Percentiles rank a stretch among this genome's conserved stretches.
Conservation (phyloP, 2,797 vertebrate genomes). For the Sylvilagus floridanus region DNA sequence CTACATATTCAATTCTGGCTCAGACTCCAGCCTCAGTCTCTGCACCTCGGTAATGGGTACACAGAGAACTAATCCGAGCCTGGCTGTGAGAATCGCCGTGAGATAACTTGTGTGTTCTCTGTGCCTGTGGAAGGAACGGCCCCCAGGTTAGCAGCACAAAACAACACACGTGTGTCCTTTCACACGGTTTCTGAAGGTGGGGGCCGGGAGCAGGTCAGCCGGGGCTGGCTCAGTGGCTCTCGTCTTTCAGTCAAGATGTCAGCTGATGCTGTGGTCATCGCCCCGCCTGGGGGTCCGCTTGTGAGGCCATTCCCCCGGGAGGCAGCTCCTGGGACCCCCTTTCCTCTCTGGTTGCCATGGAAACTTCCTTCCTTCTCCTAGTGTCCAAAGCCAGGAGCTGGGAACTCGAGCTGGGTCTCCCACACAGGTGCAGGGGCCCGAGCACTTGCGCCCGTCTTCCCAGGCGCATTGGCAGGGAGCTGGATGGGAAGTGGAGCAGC, state of each 20-base stretch:
- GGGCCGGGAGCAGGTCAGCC: not conserved
- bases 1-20: not conserved
- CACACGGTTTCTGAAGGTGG: not conserved
- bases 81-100: rapidly evolving
- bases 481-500: no score
- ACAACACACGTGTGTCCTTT: not conserved
- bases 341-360: not conserved
- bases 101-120: not conserved
- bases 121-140: not conserved
- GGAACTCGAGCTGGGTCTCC: no score
- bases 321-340: not conserved
- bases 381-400: rapidly evolving
- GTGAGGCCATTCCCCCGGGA: rapidly evolving
- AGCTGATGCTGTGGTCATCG: no score
- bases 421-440: no score
- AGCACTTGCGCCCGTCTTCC: no score
- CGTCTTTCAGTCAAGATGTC: not conserved
- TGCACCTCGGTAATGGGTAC: not conserved
- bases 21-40: not conserved
- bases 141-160: not conserved
- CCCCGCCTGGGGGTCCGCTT: not conserved
- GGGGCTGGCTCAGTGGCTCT: not conserved
- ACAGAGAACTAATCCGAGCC: not conserved
- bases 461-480: no score
- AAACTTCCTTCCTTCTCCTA: rapidly evolving